These are phyloP conservation scores for Alloscopus bannaensis DNA, from an alignment of 2,888 invertebrate genomes.

Conservation along the genomic window DNA sequence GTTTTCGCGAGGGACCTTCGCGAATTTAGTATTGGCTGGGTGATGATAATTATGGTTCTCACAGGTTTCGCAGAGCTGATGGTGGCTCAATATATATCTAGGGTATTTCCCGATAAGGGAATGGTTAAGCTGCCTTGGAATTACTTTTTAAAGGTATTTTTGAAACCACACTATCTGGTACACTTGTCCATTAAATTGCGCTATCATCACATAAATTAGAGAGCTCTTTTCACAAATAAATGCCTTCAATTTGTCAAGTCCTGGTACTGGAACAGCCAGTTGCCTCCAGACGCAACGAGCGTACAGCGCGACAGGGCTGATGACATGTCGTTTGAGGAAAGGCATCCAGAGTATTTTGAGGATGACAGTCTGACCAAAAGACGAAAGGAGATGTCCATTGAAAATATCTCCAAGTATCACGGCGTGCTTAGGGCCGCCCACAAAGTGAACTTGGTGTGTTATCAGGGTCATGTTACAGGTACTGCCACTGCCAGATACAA, in stretches of 20 bases:
- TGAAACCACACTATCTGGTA: neutral
- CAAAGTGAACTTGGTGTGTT: slow-evolving; percentile 48
- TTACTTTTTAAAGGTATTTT: slow-evolving; percentile 33
- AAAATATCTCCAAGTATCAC: slow-evolving; percentile 53
- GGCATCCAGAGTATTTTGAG: slow-evolving; percentile 57
- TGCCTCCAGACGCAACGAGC: slow-evolving; percentile 38
- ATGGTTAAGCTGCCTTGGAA: slow-evolving; percentile 49
- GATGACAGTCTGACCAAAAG: slow-evolving; percentile 46
- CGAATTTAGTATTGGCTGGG: slow-evolving; percentile 40
- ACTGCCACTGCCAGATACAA: neutral
- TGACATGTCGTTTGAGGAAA: slow-evolving; percentile 33
- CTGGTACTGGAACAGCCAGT: slow-evolving; percentile 56
- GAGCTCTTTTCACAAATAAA: neutral
- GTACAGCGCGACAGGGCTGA: neutral
- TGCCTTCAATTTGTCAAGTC: slow-evolving; percentile 20
- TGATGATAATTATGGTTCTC: slow-evolving; percentile 20
- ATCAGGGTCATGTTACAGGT: slow-evolving; percentile 53
- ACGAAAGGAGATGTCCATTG: slow-evolving; percentile 57
- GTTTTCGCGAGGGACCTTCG: slow-evolving; percentile 6
- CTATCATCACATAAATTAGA: neutral
- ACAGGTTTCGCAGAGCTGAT: slow-evolving; percentile 21
- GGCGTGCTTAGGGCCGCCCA: slow-evolving; percentile 38
- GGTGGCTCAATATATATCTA: slow-evolving; percentile 28
- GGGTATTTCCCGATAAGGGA: slow-evolving; percentile 38
- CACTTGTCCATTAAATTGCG: no score